phyloP scores from a whole-genome alignment of 2,797 vertebrate genomes.

The Betta splendens region DNA sequence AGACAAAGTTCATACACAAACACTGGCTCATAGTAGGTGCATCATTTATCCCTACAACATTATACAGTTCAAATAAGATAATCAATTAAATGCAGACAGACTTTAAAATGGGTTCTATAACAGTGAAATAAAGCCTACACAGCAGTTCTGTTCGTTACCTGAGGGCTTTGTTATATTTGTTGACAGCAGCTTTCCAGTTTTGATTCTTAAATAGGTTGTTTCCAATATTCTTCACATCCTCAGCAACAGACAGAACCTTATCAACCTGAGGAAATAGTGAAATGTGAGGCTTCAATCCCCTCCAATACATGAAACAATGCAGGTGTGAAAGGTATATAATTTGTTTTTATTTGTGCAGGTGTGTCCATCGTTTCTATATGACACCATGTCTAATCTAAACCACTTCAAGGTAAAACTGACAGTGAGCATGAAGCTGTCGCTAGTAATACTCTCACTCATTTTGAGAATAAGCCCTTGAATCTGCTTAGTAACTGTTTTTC shows the following conservation, averaged over 20 bases:
- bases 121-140: background rate
- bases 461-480: background rate
- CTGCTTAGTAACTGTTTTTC: background rate
- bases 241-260: conserved; percentile 88
- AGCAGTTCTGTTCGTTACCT: conserved; percentile 76
- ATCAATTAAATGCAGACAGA: too few relatives aligned
- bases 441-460: background rate
- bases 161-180: conserved; percentile 94
- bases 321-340: too few relatives aligned
- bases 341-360: background rate
- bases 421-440: background rate
- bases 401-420: background rate
- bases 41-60: too few relatives aligned
- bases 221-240: conserved; percentile 94
- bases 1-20: background rate
- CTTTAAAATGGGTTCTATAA: too few relatives aligned
- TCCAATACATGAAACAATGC: too few relatives aligned
- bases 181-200: conserved; percentile 90
- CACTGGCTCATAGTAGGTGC: background rate
- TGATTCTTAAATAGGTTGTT: conserved; percentile 94
- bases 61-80: too few relatives aligned
- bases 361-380: too few relatives aligned
- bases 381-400: too few relatives aligned
- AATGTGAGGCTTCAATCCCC: background rate
- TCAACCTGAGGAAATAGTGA: conserved; percentile 79